phyloP scores from a whole-genome alignment of 1,140 invertebrate species.

The Wasmannia auropunctata region DNA sequence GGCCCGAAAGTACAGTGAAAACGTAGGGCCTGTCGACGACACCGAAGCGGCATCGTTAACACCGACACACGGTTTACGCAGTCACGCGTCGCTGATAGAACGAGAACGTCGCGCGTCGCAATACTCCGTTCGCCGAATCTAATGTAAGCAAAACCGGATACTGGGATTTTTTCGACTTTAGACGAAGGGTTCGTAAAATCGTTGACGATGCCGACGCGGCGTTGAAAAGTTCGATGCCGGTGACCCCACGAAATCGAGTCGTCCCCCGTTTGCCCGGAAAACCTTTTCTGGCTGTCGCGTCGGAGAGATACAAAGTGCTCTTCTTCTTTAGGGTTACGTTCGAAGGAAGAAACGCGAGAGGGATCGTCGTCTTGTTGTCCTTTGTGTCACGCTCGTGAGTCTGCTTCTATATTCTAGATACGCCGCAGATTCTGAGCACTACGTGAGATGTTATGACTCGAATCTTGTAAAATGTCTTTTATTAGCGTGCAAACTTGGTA shows the following conservation, averaged over 20 bases:
- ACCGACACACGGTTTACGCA: slow-evolving; percentile 74
- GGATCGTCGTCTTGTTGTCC: neutral
- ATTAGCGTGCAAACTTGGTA: neutral
- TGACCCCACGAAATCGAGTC: slow-evolving; percentile 32
- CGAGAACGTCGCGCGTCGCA: slow-evolving; percentile 16
- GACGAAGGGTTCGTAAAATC: slow-evolving; percentile 49
- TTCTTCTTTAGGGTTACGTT: slow-evolving; percentile 39
- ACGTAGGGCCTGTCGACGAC: slow-evolving; percentile 29
- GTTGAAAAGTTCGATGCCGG: slow-evolving; percentile 57
- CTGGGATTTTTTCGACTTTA: neutral
- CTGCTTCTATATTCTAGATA: slow-evolving; percentile 3
- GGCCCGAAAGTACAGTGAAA: slow-evolving; percentile 59
- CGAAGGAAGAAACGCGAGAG: slow-evolving; percentile 7
- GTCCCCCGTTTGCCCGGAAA: slow-evolving; percentile 34
- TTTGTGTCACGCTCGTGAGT: slow-evolving; percentile 12
- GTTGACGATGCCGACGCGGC: slow-evolving; percentile 10
- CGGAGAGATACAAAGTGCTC: slow-evolving; percentile 17
- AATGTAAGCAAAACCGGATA: slow-evolving; percentile 52
- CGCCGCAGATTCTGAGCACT: slow-evolving; percentile 1
- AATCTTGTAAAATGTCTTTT: neutral
- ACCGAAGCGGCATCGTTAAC: slow-evolving; percentile 76
- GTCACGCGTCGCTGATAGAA: slow-evolving; percentile 78
- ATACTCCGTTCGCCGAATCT: slow-evolving; percentile 24
- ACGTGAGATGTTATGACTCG: slow-evolving; percentile 20
- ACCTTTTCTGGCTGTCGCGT: slow-evolving; percentile 31